Percentiles rank a stretch among this genome's conserved stretches.
Evolutionary conservation across 2,888 invertebrate genomes (phyloP).

Genomic region (Drosophila aldrichi): DNA sequence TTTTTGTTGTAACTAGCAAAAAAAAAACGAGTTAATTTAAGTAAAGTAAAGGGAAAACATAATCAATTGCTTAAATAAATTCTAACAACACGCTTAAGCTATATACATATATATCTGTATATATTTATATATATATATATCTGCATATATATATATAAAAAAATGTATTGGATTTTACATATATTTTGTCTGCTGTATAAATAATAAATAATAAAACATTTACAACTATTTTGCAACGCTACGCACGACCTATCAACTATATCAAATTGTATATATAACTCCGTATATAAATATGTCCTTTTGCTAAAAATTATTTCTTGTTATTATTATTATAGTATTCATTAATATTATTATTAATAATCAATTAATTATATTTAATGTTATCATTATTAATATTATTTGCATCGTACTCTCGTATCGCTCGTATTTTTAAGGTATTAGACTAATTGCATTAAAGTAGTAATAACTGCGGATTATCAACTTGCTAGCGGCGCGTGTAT

Average conservation of each 20-base stretch:
- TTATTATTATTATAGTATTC: background rate
- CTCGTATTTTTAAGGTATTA: constrained; percentile 49
- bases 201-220: constrained; percentile 81
- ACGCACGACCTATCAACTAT: constrained; percentile 76
- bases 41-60: constrained; percentile 15
- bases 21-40: background rate
- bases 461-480: constrained; percentile 78
- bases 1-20: constrained; percentile 56
- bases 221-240: constrained; percentile 78
- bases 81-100: constrained; percentile 71
- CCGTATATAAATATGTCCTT: constrained; percentile 78
- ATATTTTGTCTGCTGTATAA: constrained; percentile 58
- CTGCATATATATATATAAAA: constrained; percentile 26
- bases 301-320: constrained; percentile 70
- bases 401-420: constrained; percentile 40
- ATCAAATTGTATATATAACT: constrained; percentile 74
- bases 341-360: constrained; percentile 42
- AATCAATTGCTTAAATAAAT: constrained; percentile 66
- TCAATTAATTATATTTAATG: constrained; percentile 41
- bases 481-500: constrained; percentile 52
- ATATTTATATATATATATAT: constrained; percentile 27
- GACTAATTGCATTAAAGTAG: constrained; percentile 75
- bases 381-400: constrained; percentile 56
- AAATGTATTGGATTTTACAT: constrained; percentile 57
- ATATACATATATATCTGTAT: constrained; percentile 30